Evolutionary conservation across 2,113 vertebrate genomes (phyloP).

Genomic region (Beaufortia kweichowensis): DNA sequence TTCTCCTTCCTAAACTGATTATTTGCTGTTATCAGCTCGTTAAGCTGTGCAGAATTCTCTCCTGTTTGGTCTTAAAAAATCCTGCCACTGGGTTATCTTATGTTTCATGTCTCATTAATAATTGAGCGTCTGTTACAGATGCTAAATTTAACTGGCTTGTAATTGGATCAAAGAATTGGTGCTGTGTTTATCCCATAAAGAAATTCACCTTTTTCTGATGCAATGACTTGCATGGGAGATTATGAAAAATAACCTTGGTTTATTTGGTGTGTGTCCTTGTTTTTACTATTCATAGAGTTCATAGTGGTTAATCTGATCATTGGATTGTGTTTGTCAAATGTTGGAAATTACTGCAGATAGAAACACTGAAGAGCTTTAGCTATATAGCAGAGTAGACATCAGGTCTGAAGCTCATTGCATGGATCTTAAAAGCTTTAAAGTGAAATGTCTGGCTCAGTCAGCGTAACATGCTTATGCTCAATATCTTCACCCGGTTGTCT

Average conservation of each 20-base stretch:
- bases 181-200: constrained; percentile 29
- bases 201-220: constrained; percentile 32
- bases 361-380: neutral
- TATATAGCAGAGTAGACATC: neutral
- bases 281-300: neutral
- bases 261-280: constrained; percentile 1
- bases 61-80: constrained; percentile 34
- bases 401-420: neutral
- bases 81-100: constrained; percentile 47
- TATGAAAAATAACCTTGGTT: neutral
- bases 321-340: neutral
- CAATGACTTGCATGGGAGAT: constrained; percentile 29
- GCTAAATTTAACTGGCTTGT: constrained; percentile 50
- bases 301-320: neutral
- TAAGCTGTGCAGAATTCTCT: neutral
- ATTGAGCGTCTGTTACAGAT: constrained; percentile 48
- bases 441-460: constrained; percentile 14
- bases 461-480: neutral
- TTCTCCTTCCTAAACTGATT: constrained; percentile 31
- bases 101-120: constrained; percentile 55
- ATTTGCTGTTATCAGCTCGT: constrained; percentile 30
- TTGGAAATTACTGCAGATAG: neutral
- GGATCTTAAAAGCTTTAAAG: neutral
- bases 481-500: neutral
- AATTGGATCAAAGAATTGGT: constrained; percentile 44